A percentile compares a stretch with the other conserved stretches of the same genome.
phyloP scores from a whole-genome alignment of 2,113 vertebrate species.

The Melospiza melodia region DNA sequence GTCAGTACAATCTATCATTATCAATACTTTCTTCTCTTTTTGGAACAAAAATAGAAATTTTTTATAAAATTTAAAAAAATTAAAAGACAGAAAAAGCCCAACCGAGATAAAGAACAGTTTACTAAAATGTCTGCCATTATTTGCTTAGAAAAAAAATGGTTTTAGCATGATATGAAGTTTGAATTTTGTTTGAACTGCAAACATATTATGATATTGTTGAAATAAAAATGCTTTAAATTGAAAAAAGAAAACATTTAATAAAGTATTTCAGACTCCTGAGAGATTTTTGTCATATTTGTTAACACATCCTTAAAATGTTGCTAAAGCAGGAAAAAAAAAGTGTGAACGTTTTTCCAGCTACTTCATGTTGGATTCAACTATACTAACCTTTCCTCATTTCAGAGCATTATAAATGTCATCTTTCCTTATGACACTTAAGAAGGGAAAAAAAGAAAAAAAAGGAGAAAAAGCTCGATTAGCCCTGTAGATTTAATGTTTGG shows the following conservation, averaged over 20 bases:
- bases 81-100: not conserved
- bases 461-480: not conserved
- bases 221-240: not conserved
- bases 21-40: not conserved
- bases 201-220: not conserved
- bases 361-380: not conserved
- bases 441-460: too few species aligned
- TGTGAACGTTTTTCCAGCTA: conserved; percentile 22
- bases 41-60: not conserved
- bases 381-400: conserved; percentile 14
- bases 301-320: conserved; percentile 32
- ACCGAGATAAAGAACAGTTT: not conserved
- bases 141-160: not conserved
- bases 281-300: conserved; percentile 56
- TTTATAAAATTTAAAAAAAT: not conserved
- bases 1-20: not conserved
- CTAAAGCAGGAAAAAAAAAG: conserved; percentile 18
- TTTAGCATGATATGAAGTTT: not conserved
- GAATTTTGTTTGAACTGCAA: not conserved
- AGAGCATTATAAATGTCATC: not conserved
- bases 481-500: not conserved
- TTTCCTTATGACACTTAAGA: not conserved
- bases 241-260: conserved; percentile 40
- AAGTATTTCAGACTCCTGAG: conserved; percentile 16
- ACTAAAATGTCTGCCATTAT: not conserved